Percentiles rank a stretch among this genome's conserved stretches.
Evolutionary conservation across 1,140 invertebrate genomes (phyloP).

Genomic region (Drosophila yakuba): DNA sequence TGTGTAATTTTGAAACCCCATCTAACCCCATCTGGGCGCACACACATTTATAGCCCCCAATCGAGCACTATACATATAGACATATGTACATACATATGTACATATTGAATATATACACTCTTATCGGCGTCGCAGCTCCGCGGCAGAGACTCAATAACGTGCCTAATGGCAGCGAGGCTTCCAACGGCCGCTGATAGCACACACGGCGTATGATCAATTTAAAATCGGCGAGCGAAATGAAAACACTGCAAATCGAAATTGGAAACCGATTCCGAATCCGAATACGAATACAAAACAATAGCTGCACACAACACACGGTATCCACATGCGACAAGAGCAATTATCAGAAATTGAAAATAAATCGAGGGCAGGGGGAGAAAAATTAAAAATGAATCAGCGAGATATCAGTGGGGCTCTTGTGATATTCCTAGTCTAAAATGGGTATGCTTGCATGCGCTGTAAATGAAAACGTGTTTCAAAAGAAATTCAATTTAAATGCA

Average conservation of each 20-base stretch:
- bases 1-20: conserved; percentile 56
- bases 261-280: conserved; percentile 30
- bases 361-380: conserved; percentile 16
- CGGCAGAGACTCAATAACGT: conserved; percentile 67
- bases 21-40: conserved; percentile 13
- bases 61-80: conserved; percentile 8
- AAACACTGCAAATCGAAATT: conserved; percentile 24
- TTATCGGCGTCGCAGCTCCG: conserved; percentile 44
- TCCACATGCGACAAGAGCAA: conserved; percentile 43
- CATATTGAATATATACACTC: conserved; percentile 42
- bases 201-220: conserved; percentile 43
- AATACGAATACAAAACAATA: conserved; percentile 24
- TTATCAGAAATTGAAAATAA: conserved; percentile 20
- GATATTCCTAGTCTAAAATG: neutral
- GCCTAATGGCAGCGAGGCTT: conserved; percentile 58
- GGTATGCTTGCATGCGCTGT: neutral
- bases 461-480: neutral
- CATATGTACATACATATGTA: neutral
- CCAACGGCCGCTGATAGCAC: conserved; percentile 53
- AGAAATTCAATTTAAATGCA: too few relatives aligned
- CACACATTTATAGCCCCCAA: conserved; percentile 43
- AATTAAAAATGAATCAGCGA: conserved; percentile 63
- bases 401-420: conserved; percentile 45
- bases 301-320: conserved; percentile 29
- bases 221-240: conserved; percentile 20